A percentile compares a stretch with the other conserved stretches of the same genome.
phyloP scores from a whole-genome alignment of 1,140 invertebrate genomes.

The Drosophila kikkawai region DNA sequence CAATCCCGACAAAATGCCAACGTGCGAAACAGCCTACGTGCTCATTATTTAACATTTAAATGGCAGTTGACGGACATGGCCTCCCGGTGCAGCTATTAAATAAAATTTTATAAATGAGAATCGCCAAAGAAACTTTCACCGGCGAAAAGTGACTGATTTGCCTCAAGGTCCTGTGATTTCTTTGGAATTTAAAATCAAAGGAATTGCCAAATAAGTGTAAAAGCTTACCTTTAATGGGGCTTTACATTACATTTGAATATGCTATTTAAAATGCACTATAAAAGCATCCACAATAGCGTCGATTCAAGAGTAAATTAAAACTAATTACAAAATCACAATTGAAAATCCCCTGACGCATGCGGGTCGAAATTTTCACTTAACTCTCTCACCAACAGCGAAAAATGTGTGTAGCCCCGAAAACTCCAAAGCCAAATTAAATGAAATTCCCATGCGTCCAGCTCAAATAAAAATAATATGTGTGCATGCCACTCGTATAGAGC shows the following conservation, averaged over 20 bases:
- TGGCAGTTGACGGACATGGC: slow-evolving; percentile 38
- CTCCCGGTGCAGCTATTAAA: slow-evolving; percentile 22
- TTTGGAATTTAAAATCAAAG: not conserved
- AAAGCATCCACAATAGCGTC: not conserved
- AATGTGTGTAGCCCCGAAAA: slow-evolving; percentile 24
- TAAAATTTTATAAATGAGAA: slow-evolving; percentile 7
- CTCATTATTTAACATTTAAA: slow-evolving; percentile 75
- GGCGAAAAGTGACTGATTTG: slow-evolving; percentile 21
- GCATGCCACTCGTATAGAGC: not conserved
- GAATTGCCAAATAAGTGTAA: not conserved
- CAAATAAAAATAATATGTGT: slow-evolving; percentile 31
- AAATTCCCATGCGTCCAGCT: slow-evolving; percentile 49
- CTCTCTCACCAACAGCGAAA: not conserved
- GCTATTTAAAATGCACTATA: not conserved
- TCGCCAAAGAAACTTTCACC: not conserved
- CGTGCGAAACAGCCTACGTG: slow-evolving; percentile 53
- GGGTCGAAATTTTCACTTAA: slow-evolving; percentile 36
- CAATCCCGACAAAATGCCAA: slow-evolving; percentile 36
- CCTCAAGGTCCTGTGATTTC: slow-evolving; percentile 10
- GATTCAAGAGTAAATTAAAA: slow-evolving; percentile 32
- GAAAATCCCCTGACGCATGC: slow-evolving; percentile 29
- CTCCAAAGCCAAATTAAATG: slow-evolving; percentile 51
- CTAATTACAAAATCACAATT: slow-evolving; percentile 55
- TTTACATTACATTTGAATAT: not conserved
- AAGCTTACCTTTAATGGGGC: not conserved